Evolutionary conservation across 2,113 vertebrate species (phyloP), one percentile per base, ranked within the genome.

Genomic region (Heloderma charlesbogerti): DNA sequence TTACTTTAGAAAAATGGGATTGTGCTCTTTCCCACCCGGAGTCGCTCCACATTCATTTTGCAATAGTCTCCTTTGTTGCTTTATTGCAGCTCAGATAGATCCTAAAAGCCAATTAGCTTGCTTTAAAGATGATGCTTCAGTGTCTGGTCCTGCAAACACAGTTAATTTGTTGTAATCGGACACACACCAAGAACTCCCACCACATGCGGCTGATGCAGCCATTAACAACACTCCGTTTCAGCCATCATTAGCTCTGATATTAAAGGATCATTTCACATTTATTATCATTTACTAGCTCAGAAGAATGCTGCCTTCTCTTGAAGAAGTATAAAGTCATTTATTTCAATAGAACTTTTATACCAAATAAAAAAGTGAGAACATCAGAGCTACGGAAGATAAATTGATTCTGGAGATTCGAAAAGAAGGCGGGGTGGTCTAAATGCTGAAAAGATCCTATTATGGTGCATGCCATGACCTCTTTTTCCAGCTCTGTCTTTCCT

Each of bases 91-190:
- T 66, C 75, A 27, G 34, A 69, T 29, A 69, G 29, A 71, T 91
- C 2, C 78, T 93, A 84, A 95, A 92, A 94, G 87, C n/a, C 86
- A 92, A 77, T 92, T 94, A 93, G 93, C 92, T 48, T 69, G 89
- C 18, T 85, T 95, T 94, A 91, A 91, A 93, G 67, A n/a, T 60
- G 72, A n/a, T 87, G 20, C 86, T 63, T 91, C 91, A 93, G 84
- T 86, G 45, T 25, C 92, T 82, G 10, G 12, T 89, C 34, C 88
- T 94, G 54, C 78, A 95, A 94, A 94, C 40, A 93, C 88, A 79
- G 84, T 43, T 90, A 90, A 89, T 94, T 85, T 67, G 51, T 78
- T 22, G 66, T 71, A 90, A 86, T 71, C 63, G 31, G 89, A 78
- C 43, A 77, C 60, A 54, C 25, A 13, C 9, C 72, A 90, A 90